Evolutionary conservation across 2,113 vertebrate species (phyloP).

Genomic region (Picathartes gymnocephalus): DNA sequence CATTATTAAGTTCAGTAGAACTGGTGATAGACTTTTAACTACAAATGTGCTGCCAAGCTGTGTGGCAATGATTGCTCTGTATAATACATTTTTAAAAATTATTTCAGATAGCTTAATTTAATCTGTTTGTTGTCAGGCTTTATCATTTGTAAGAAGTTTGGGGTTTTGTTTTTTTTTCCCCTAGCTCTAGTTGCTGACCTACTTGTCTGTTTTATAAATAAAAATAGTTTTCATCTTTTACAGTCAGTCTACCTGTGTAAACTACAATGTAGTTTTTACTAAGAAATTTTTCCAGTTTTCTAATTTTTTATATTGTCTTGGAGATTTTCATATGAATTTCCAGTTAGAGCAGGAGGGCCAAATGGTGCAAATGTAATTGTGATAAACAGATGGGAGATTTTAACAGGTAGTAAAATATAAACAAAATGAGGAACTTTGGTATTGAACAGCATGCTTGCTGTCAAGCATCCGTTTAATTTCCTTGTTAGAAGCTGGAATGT

Average conservation of each 20-base stretch:
- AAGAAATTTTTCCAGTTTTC: not conserved
- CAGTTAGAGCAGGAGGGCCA: not conserved
- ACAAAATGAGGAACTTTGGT: not conserved
- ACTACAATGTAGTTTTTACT: not conserved
- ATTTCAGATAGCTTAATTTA: constrained; percentile 6
- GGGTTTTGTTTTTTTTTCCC: not conserved
- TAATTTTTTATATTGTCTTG: not conserved
- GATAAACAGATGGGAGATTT: not conserved
- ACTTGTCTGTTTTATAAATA: constrained; percentile 7
- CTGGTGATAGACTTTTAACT: constrained; percentile 43
- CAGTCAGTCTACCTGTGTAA: not conserved
- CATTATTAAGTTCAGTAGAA: constrained; percentile 45
- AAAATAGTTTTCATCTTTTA: not conserved
- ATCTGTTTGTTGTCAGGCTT: constrained; percentile 17
- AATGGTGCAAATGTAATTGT: not conserved
- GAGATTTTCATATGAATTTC: not conserved
- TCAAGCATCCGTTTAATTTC: not conserved
- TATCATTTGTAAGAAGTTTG: not conserved
- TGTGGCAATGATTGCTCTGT: not conserved
- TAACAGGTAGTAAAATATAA: not conserved
- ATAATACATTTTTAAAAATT: not conserved
- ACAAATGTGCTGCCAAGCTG: not conserved
- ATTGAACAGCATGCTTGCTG: not conserved
- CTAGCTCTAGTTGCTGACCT: constrained; percentile 12
- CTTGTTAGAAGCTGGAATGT: not conserved